Evolutionary conservation across 2,888 invertebrate genomes (phyloP), one percentile per base, ranked within the genome.

Genomic region (Nipponacmea schrenckii): DNA sequence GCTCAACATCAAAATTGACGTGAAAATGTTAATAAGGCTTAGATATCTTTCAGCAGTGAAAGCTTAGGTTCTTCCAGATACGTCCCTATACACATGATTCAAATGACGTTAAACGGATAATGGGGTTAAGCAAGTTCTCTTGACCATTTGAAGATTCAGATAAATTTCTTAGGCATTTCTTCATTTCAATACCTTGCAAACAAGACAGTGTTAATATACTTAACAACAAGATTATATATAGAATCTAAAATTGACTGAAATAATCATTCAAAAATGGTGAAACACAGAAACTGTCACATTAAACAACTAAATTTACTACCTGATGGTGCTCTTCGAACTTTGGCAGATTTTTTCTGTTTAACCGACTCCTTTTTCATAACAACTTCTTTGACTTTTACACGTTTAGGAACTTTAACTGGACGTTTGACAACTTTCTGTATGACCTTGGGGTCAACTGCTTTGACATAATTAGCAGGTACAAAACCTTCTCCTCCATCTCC

Each of bases 401-500:
- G 92, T 0, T 93, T 93, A 72, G 93, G 93, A 0, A 96, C 93
- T 83, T 94, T 95, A 87, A 96, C 95, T 0, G 95, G 94, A 67
- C 94, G 93, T 17, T 95, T 93, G 2, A 95, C 82, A 15, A 83
- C 81, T 76, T 88, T 89, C 76, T 87, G 83, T 0, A 87, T 81
- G 45, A 87, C 92, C 76, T 96, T 93, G 0, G 97, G 95, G 79
- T 97, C 96, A 65, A 96, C 92, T 90, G 97, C 96, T 46, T 94
- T 92, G 17, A 98, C 96, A 89, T 98, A 98, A 90, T 96, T 97
- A 0, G 97, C 97, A 0, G 99, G 99, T 4, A 98, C 97, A 89
- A 97, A 99, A 1, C 98, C 98, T 84, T 98, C 98, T 0, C 93
- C 92, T 0, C 97, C 94, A 86, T 95, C 96, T 0, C 93, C 93